phyloP scores from a whole-genome alignment of 2,113 vertebrate species.

The Crotalus horridus region DNA sequence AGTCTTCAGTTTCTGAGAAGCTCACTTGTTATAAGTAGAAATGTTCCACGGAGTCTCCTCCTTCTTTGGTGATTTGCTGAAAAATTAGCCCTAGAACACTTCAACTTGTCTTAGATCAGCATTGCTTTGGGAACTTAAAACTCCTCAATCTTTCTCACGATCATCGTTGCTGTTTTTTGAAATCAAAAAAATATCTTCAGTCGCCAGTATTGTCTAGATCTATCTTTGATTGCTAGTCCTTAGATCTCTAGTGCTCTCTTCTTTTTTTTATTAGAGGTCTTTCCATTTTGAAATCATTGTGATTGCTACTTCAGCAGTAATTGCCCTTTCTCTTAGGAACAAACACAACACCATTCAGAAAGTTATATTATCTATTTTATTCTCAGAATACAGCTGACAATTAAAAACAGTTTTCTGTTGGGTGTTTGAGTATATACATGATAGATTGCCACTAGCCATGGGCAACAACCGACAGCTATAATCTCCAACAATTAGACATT shows the following conservation, averaged over 20 bases:
- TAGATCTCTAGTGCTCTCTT: background rate
- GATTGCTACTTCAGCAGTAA: background rate
- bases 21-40: background rate
- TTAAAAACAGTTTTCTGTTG: background rate
- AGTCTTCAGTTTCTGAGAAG: background rate
- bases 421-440: background rate
- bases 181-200: background rate
- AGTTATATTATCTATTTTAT: background rate
- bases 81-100: background rate
- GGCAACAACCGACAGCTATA: background rate
- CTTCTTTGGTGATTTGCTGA: too few species aligned
- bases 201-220: background rate
- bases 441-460: background rate
- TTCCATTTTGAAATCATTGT: background rate
- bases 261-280: background rate
- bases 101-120: background rate
- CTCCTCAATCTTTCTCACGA: background rate
- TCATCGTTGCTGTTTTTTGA: background rate
- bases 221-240: background rate
- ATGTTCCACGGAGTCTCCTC: too few species aligned
- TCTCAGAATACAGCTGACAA: background rate
- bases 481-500: background rate
- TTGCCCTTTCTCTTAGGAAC: background rate
- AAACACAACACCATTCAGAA: background rate
- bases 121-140: background rate